phyloP scores from a whole-genome alignment of 2,888 invertebrate genomes.

The Escarpia spicata region DNA sequence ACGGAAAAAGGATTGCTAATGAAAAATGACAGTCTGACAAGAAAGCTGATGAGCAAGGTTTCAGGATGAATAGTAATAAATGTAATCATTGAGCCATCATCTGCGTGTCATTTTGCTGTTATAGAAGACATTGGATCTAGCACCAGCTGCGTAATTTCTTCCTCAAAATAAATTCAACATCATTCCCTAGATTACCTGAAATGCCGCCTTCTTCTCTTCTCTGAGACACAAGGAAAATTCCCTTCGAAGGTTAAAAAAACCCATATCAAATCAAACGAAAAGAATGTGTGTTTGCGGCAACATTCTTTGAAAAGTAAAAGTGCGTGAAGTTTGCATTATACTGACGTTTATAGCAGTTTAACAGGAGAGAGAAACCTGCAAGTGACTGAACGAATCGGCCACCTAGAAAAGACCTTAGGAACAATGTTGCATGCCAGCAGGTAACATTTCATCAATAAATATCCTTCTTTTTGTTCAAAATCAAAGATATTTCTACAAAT shows the following conservation, averaged over 20 bases:
- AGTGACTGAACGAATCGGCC: too few relatives aligned
- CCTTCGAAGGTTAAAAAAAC: not conserved
- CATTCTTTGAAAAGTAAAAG: too few relatives aligned
- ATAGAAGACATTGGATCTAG: not conserved
- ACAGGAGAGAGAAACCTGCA: too few relatives aligned
- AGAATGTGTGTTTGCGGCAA: too few relatives aligned
- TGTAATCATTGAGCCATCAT: not conserved
- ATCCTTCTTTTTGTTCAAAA: too few relatives aligned
- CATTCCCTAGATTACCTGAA: not conserved
- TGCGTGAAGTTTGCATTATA: too few relatives aligned
- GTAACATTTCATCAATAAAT: too few relatives aligned
- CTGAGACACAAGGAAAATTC: not conserved
- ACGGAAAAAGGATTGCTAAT: not conserved
- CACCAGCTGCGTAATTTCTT: not conserved
- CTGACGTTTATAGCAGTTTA: too few relatives aligned
- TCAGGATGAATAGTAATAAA: not conserved
- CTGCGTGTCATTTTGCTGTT: not conserved
- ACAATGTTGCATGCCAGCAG: too few relatives aligned
- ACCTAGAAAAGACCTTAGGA: too few relatives aligned
- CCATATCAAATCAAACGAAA: too few relatives aligned
- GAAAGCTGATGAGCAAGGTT: not conserved
- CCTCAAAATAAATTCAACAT: not conserved
- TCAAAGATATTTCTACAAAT: too few relatives aligned
- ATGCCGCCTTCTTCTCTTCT: not conserved
- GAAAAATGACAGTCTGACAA: not conserved